Evolutionary conservation across 2,888 invertebrate species (phyloP).

Genomic region (Troides oblongomaculatus): DNA sequence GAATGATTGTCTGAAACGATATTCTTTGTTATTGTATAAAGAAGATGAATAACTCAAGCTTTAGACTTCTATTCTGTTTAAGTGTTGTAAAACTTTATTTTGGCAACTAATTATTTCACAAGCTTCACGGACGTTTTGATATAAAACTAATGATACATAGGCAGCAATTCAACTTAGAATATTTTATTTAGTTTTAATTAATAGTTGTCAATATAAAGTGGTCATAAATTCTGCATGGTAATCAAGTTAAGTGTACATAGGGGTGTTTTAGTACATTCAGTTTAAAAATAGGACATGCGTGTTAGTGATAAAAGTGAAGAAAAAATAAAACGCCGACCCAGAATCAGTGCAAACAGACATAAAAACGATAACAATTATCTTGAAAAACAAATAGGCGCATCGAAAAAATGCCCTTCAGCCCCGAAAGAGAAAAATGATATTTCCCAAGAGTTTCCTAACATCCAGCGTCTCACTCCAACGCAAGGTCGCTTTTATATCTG

Average conservation of each 20-base stretch:
- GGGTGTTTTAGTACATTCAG: not conserved
- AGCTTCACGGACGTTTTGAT: too few species aligned
- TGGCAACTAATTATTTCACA: too few species aligned
- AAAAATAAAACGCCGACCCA: conserved; percentile 61
- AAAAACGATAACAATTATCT: conserved; percentile 46
- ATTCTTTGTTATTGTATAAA: too few species aligned
- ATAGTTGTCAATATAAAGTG: too few species aligned
- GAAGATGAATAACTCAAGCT: too few species aligned
- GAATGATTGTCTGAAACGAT: too few species aligned
- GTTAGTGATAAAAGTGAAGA: conserved; percentile 30
- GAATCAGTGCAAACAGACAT: conserved; percentile 57
- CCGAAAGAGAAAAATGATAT: conserved; percentile 76
- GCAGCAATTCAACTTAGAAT: too few species aligned
- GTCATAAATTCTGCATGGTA: too few species aligned
- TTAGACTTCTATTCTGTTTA: too few species aligned
- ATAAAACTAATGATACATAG: too few species aligned
- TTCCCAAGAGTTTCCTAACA: conserved; percentile 78
- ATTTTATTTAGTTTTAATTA: too few species aligned
- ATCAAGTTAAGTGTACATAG: not conserved
- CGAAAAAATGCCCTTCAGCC: conserved; percentile 73
- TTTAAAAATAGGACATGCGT: conserved; percentile 1
- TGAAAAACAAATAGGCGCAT: conserved; percentile 54
- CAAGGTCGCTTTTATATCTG: conserved; percentile 59
- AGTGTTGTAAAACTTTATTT: too few species aligned
- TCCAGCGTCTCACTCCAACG: conserved; percentile 61